Conservation (phyloP, 30 jellyfish, hydroid and myxozoan genomes). For the Chrysaora quinquecirrha region DNA sequence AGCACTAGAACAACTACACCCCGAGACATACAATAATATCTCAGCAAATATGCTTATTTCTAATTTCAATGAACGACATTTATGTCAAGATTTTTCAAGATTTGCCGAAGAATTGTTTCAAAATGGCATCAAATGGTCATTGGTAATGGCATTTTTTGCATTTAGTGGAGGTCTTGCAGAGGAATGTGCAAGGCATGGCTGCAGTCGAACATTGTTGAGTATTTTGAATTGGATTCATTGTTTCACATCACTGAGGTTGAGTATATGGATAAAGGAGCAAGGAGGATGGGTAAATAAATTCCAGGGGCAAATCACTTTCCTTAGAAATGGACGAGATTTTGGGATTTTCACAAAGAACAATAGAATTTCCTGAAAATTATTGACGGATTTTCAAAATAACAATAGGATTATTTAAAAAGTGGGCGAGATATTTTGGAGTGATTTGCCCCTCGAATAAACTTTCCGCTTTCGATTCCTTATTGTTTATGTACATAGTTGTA, state of each 20-base stretch:
- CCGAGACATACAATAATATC: slow-evolving; percentile 49
- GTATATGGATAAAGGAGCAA: slow-evolving; percentile 53
- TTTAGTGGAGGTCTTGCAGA: slow-evolving; percentile 73
- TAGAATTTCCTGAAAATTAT: too few relatives aligned
- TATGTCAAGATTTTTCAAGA: slow-evolving; percentile 65
- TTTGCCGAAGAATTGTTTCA: slow-evolving; percentile 63
- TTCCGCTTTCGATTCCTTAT: too few relatives aligned
- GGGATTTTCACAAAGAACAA: too few relatives aligned
- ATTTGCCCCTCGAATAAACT: too few relatives aligned
- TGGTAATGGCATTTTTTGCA: slow-evolving; percentile 60
- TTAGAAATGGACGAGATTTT: too few relatives aligned
- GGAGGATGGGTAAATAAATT: slow-evolving; percentile 84
- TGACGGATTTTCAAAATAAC: too few relatives aligned
- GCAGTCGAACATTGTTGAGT: slow-evolving; percentile 32
- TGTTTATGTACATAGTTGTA: too few relatives aligned
- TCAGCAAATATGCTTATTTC: slow-evolving; percentile 49
- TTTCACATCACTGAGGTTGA: slow-evolving; percentile 24
- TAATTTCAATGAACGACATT: slow-evolving; percentile 53
- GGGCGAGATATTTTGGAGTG: too few relatives aligned
- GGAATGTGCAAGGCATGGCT: slow-evolving; percentile 71
- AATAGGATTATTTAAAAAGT: too few relatives aligned
- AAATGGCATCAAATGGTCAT: slow-evolving; percentile 67
- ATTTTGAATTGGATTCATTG: slow-evolving; percentile 66
- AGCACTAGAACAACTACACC: slow-evolving; percentile 60
- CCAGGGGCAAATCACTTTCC: too few relatives aligned